phyloP scores from a whole-genome alignment of 2,113 vertebrate species.

The Lucifuga dentata region DNA sequence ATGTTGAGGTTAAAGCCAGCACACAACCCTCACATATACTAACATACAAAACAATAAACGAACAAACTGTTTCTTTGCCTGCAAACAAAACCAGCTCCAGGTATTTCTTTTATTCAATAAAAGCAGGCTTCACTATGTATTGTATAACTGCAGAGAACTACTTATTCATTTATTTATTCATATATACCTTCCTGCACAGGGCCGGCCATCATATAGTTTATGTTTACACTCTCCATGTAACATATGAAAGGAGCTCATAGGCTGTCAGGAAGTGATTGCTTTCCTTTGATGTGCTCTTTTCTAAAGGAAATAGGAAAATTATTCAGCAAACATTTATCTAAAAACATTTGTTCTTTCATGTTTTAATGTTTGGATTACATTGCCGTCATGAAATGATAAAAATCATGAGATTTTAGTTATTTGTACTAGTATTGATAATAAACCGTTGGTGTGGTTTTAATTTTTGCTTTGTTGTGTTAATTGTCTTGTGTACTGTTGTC shows the following conservation, averaged over 20 bases:
- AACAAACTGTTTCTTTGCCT: not conserved
- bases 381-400: not conserved
- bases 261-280: conserved; percentile 23
- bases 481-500: no score
- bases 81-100: conserved; percentile 1
- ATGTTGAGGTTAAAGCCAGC: no score
- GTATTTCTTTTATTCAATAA: conserved; percentile 9
- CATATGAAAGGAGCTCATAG: conserved; percentile 21
- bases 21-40: conserved; percentile 8
- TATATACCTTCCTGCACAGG: conserved; percentile 48
- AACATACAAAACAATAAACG: conserved; percentile 9
- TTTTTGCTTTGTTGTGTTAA: no score
- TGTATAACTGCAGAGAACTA: conserved; percentile 1
- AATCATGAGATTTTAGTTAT: not conserved
- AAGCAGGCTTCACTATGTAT: conserved; percentile 30
- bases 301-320: conserved; percentile 14
- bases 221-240: conserved; percentile 35
- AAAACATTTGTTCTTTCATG: not conserved
- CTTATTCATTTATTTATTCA: conserved; percentile 63
- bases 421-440: no score
- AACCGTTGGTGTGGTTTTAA: no score
- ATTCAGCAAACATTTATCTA: not conserved
- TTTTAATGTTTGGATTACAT: not conserved
- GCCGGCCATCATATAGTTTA: conserved; percentile 34
- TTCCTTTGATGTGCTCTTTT: conserved; percentile 31